Conservation (phyloP, 2,113 vertebrate species). For the Poeciliopsis occidentalis region DNA sequence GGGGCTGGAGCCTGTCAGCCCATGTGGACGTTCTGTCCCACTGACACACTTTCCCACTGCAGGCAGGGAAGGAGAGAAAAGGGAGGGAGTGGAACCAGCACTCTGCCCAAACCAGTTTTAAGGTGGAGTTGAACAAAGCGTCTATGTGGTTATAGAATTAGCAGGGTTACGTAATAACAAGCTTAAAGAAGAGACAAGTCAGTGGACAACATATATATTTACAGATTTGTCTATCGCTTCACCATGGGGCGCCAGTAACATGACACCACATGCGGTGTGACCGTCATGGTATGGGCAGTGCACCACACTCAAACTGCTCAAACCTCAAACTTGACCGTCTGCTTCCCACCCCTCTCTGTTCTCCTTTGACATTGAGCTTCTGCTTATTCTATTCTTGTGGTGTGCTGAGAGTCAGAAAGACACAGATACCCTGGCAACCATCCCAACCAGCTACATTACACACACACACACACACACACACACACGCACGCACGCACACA, state of each 20-base stretch:
- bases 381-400: constrained; percentile 71
- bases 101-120: constrained; percentile 66
- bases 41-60: constrained; percentile 85
- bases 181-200: constrained; percentile 12
- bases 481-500: background rate
- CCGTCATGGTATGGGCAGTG: constrained; percentile 5
- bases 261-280: constrained; percentile 11
- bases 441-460: constrained; percentile 33
- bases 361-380: constrained; percentile 68
- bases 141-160: constrained; percentile 27
- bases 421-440: constrained; percentile 54
- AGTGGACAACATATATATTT: background rate
- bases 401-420: constrained; percentile 62
- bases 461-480: constrained; percentile 17
- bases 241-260: constrained; percentile 4
- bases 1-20: constrained; percentile 71
- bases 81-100: constrained; percentile 36
- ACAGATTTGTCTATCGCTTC: background rate
- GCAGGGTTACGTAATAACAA: constrained; percentile 43
- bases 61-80: constrained; percentile 45
- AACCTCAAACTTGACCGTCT: constrained; percentile 53
- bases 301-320: constrained; percentile 25
- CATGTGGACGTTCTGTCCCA: constrained; percentile 81
- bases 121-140: constrained; percentile 70
- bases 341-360: constrained; percentile 22